A percentile compares a stretch with the other conserved stretches of the same genome.
phyloP scores from a whole-genome alignment of 2,888 invertebrate genomes.

The Bibio marci region DNA sequence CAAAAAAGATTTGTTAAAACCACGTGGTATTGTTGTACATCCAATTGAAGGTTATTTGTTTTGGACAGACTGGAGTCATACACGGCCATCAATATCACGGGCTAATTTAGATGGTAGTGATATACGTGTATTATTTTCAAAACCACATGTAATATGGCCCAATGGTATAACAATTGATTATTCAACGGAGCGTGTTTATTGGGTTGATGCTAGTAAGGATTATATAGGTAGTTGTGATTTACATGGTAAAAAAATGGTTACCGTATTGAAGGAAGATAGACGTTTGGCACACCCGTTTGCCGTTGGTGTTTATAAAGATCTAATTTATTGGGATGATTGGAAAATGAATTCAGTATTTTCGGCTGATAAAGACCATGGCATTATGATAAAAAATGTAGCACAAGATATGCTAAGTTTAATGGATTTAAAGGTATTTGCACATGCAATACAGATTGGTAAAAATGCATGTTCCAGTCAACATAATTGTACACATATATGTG shows the following conservation, averaged over 20 bases:
- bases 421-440: slow-evolving; percentile 70
- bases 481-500: slow-evolving; percentile 56
- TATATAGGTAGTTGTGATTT: slow-evolving; percentile 63
- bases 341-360: slow-evolving; percentile 59
- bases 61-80: slow-evolving; percentile 77
- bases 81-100: slow-evolving; percentile 59
- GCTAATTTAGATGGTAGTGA: slow-evolving; percentile 64
- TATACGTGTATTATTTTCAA: slow-evolving; percentile 43
- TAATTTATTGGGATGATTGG: slow-evolving; percentile 86
- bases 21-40: slow-evolving; percentile 69
- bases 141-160: slow-evolving; percentile 61
- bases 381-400: slow-evolving; percentile 39
- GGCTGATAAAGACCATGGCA: slow-evolving; percentile 61
- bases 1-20: slow-evolving; percentile 45
- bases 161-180: slow-evolving; percentile 77
- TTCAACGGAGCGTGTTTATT: slow-evolving; percentile 59
- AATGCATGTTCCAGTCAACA: slow-evolving; percentile 48
- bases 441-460: slow-evolving; percentile 53
- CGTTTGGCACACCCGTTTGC: slow-evolving; percentile 71
- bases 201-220: slow-evolving; percentile 73
- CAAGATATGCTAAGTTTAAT: slow-evolving; percentile 52
- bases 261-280: slow-evolving; percentile 44
- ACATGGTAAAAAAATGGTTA: slow-evolving; percentile 48
- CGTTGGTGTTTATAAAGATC: slow-evolving; percentile 67
- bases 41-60: slow-evolving; percentile 62